Evolutionary conservation across 2,113 vertebrate species (phyloP).

Genomic region (Eleginops maclovinus): DNA sequence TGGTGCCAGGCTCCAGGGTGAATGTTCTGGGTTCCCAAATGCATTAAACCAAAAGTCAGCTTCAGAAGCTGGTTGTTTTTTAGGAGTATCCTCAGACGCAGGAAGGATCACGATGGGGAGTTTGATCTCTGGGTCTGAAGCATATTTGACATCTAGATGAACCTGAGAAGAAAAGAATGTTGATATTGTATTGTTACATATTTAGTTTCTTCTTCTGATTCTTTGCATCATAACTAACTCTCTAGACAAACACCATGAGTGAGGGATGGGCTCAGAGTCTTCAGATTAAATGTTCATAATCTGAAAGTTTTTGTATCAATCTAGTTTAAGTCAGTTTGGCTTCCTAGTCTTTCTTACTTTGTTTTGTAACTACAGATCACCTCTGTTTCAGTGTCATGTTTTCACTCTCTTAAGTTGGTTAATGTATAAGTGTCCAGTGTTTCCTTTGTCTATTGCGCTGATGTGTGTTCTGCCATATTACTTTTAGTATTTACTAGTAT

Average conservation of each 20-base stretch:
- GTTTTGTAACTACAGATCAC: slow-evolving; percentile 34
- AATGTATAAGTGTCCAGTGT: background rate
- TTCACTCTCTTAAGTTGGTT: background rate
- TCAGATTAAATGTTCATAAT: background rate
- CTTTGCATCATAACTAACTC: background rate
- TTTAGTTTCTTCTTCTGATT: background rate
- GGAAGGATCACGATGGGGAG: slow-evolving; percentile 67
- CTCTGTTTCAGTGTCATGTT: background rate
- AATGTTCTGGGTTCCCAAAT: slow-evolving; percentile 11
- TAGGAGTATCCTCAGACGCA: background rate
- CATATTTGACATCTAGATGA: slow-evolving; percentile 56
- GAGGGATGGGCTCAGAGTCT: too few species aligned
- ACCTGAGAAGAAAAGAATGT: slow-evolving; percentile 51
- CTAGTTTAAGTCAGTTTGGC: background rate
- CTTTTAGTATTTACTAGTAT: background rate
- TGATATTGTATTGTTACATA: background rate
- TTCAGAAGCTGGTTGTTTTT: background rate
- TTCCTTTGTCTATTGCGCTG: background rate
- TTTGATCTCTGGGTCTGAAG: slow-evolving; percentile 50
- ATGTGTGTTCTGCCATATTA: background rate
- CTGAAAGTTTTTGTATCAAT: background rate
- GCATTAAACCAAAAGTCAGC: slow-evolving; percentile 1
- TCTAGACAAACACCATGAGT: background rate
- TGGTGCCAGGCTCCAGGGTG: background rate
- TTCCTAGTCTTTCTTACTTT: background rate